Percentiles rank a stretch among this genome's conserved stretches.
Evolutionary conservation across 2,113 vertebrate species (phyloP).

Genomic region (Peromyscus maniculatus): DNA sequence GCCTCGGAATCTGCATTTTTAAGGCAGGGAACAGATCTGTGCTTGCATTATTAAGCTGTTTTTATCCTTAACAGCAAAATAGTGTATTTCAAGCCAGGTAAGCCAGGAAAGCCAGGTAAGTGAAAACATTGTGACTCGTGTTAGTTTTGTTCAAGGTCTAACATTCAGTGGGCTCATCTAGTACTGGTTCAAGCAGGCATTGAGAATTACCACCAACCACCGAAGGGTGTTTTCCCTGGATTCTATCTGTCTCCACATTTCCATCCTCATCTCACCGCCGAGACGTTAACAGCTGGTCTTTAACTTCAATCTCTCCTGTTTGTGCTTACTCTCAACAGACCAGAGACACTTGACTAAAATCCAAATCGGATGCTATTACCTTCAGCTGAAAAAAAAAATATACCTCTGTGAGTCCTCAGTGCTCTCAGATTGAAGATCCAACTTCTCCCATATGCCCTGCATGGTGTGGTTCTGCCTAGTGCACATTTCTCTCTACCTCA

Average conservation of each 20-base stretch:
- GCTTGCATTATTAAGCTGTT: neutral
- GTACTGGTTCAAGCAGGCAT: neutral
- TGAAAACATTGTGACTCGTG: neutral
- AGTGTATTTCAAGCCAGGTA: neutral
- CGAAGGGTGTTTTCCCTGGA: neutral
- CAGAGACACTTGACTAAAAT: constrained; percentile 1
- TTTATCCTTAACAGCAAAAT: neutral
- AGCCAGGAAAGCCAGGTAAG: neutral
- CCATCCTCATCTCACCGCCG: neutral
- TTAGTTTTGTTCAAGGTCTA: neutral
- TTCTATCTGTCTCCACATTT: neutral
- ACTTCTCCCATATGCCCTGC: neutral
- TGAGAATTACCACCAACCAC: neutral
- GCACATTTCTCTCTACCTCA: neutral
- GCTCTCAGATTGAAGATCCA: neutral
- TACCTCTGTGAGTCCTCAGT: neutral
- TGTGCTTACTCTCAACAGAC: neutral
- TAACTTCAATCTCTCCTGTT: neutral
- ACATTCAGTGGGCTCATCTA: neutral
- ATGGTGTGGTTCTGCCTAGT: neutral
- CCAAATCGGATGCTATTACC: neutral
- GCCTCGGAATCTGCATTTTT: neutral
- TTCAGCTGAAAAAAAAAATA: neutral
- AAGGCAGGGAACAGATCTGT: neutral
- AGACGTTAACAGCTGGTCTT: neutral